Evolutionary conservation across 2,797 vertebrate species (phyloP), one percentile per base, ranked within the genome.

Genomic region (Acanthurus lineatus): DNA sequence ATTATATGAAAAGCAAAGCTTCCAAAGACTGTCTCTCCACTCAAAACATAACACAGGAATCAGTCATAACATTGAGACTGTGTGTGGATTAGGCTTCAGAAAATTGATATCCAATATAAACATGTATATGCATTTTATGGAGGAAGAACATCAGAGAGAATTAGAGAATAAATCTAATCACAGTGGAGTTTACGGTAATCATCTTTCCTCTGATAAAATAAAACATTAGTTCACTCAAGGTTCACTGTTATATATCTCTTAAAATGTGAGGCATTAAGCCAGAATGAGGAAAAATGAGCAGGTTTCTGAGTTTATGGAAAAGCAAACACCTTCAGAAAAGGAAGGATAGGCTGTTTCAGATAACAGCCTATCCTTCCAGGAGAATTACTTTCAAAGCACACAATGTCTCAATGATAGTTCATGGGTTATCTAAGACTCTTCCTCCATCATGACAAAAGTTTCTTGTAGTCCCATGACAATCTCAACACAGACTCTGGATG

Each of bases 11-110:
- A 56, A 67, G 44, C 47, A 76, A 68, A 32, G 62, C 56, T 64
- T 75, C 68, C 68, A 70, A 60, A 53, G 79, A 64, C 53, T 61
- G 25, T n/a, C 56, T 60, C 70, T 45, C 60, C 16, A 44, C 69
- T 89, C 70, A 81, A 78, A 89, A 82, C 76, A 75, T 0, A 72
- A 76, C 44, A 62, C 42, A 58, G 25, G 44, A 71, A 71, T 69
- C 48, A 52, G 20, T 61, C 45, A 51, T n/a, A 67, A 77, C 61
- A 42, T 68, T 17, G 48, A 76, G 32, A 32, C 28, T 38, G 42
- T 32, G 16, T 1, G 1, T 35, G 10, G 25, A 54, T 79, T 60
- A 71, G 1, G 12, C 49, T 16, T 28, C 19, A 35, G 56, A 61
- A 53, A 79, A 86, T 5, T 22, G 3, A 67, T 59, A 63, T 51